Evolutionary conservation across 2,113 vertebrate species (phyloP), one percentile per base, ranked within the genome.

Genomic region (Eudyptes chrysolophus): DNA sequence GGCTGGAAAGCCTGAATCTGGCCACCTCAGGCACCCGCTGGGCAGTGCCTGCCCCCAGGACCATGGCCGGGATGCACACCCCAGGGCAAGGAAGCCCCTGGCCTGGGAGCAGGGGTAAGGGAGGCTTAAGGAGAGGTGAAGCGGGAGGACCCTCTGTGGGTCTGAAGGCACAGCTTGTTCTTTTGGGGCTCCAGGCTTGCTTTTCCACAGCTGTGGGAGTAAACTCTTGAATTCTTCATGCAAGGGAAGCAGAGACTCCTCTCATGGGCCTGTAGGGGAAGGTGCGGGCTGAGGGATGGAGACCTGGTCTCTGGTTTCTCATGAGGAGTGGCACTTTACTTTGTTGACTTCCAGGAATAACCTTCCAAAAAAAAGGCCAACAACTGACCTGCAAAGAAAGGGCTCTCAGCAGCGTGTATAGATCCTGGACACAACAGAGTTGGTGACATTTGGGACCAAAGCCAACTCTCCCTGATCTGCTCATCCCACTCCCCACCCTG

Each of bases 251-350:
- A 9, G n/a, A 64, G 29, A 15, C 3, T 70, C 19, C 36, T 25
- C 46, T 48, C 22, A 16, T 0, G 0, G 38, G 25, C 49, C 10
- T 12, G 2, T 26, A 48, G 55, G 4, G 11, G 22, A 83, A 61
- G 40, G 6, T 75, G 21, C 5, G 2, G 52, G 19, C 32, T 89
- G 55, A 70, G 51, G 15, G 32, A 12, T 52, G 34, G 22, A 57
- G 30, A 30, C 11, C 3, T 7, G n/a, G 6, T 78, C 44, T 91
- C 38, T 60, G 65, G 4, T 82, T 86, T 57, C n/a, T 78, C 44
- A 40, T 46, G n/a, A 74, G n/a, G 25, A 65, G 8, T 42, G 16
- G 7, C 27, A 11, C 49, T 69, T 66, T 25, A 52, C 22, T 61
- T 69, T 42, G 32, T 60, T 34, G 22, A 42, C 36, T 79, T 89